Conservation (phyloP, 2,797 vertebrate genomes). For the Galago senegalensis region DNA sequence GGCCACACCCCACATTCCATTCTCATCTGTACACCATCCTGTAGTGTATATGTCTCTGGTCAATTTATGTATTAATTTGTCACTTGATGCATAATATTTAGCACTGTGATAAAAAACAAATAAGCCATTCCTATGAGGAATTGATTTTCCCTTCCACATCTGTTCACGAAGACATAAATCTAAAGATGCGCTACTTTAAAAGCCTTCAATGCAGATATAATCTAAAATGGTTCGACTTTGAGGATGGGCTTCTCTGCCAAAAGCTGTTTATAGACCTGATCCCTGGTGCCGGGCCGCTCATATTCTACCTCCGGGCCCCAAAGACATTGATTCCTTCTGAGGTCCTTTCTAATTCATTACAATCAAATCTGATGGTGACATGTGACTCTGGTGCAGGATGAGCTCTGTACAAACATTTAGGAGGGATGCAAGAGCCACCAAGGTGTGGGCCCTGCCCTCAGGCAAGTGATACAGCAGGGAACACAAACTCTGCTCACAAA, state of each 20-base stretch:
- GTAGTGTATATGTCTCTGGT: conserved; percentile 44
- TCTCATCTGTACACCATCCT: neutral
- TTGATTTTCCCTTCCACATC: conserved; percentile 84
- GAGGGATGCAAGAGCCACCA: neutral
- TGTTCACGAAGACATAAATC: conserved; percentile 79
- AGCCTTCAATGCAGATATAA: conserved; percentile 78
- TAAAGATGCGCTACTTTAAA: conserved; percentile 83
- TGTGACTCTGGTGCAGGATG: too few relatives aligned
- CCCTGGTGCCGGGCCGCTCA: conserved; percentile 45
- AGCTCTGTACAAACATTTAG: neutral
- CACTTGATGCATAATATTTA: conserved; percentile 83
- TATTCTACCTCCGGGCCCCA: conserved; percentile 52
- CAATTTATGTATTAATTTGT: conserved; percentile 84
- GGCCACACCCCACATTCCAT: neutral
- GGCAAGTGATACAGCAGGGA: rapidly evolving
- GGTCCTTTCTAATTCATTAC: neutral
- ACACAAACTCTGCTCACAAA: too few relatives aligned
- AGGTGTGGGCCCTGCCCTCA: neutral
- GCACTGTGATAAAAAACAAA: conserved; percentile 80
- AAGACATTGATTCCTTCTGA: conserved; percentile 33
- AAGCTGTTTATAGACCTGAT: conserved; percentile 70
- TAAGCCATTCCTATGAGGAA: conserved; percentile 82
- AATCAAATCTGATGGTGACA: neutral
- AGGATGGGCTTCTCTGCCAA: conserved; percentile 75
- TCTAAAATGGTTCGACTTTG: conserved; percentile 76